A percentile compares a stretch with the other conserved stretches of the same genome.
Conservation (phyloP, 2,113 vertebrate genomes). For the Gopherus evgoodei region DNA sequence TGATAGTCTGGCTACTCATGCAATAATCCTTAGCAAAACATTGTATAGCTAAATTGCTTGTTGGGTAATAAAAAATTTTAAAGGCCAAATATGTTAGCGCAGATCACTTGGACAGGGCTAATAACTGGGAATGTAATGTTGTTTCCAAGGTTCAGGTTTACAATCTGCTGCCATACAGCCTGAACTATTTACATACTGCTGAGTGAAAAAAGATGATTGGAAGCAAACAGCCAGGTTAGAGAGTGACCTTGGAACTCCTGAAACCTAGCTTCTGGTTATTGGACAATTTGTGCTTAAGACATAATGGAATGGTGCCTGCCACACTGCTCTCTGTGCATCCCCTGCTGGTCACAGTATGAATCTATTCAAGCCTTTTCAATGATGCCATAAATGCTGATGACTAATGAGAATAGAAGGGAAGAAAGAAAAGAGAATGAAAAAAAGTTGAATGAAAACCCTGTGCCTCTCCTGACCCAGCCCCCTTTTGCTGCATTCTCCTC, state of each 20-base stretch:
- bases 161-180: slow-evolving; percentile 29
- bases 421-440: neutral
- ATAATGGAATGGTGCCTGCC: rapidly evolving
- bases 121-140: neutral
- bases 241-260: slow-evolving; percentile 7
- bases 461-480: neutral
- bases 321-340: slow-evolving; percentile 62
- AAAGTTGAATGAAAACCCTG: neutral
- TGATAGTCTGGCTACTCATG: slow-evolving; percentile 14
- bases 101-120: neutral
- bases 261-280: neutral
- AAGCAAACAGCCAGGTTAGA: slow-evolving; percentile 35
- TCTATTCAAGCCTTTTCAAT: neutral
- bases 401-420: neutral
- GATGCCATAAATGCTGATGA: neutral
- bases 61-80: neutral
- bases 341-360: slow-evolving; percentile 41
- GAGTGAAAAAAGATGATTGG: slow-evolving; percentile 61
- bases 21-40: slow-evolving; percentile 29
- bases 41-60: neutral
- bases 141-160: slow-evolving; percentile 32
- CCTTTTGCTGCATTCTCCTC: neutral
- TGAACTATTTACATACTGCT: slow-evolving; percentile 54
- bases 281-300: neutral
- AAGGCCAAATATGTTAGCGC: neutral